Evolutionary conservation across 2,888 invertebrate species (phyloP), one percentile per base, ranked within the genome.

Genomic region (Thyatira batis): DNA sequence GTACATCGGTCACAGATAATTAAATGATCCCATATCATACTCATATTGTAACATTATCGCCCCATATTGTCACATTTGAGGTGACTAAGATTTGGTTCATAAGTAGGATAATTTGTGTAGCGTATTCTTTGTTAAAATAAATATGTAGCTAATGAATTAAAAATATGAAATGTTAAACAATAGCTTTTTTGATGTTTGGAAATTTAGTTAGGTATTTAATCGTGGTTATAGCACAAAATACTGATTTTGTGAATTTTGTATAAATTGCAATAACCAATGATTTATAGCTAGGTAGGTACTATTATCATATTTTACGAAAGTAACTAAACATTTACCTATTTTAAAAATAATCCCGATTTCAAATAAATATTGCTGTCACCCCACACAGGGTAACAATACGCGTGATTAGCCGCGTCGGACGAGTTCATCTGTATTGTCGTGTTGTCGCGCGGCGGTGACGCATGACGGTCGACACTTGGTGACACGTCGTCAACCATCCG

Each of bases 1-100:
- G 82, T 85, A 83, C 83, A 84, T 86, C 86, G 80, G 87, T 84
- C 83, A 87, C 78, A 80, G 73, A 69, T 87, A 85, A 88, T 88
- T 88, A 85, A 80, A 81, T 63, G 65, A 67, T 57, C 65, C 67
- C 71, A 71, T 80, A 83, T 82, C 82, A 82, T 80, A 39, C 39
- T 39, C n/a, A 39, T 17, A 39, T 39, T 39, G 3, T 39, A 17
- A 39, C 39, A 39, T 39, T 17, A 39, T 39, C 17, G 69, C 57
- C 65, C 67, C 71, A 71, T 80, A 83, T 81, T 82, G 83, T 80
- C 61, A 54, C 45, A 25, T 51, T 55, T 73, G 58, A 68, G 68
- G 81, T 73, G 71, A 56, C 84, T 48, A 77, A 20, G 54, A 1
- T 11, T 51, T 20, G 39, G 11, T n/a, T 3, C 23, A 49, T 1